Evolutionary conservation across 2,888 invertebrate genomes (phyloP).

Genomic region (Enoplolaimus lenunculus): DNA sequence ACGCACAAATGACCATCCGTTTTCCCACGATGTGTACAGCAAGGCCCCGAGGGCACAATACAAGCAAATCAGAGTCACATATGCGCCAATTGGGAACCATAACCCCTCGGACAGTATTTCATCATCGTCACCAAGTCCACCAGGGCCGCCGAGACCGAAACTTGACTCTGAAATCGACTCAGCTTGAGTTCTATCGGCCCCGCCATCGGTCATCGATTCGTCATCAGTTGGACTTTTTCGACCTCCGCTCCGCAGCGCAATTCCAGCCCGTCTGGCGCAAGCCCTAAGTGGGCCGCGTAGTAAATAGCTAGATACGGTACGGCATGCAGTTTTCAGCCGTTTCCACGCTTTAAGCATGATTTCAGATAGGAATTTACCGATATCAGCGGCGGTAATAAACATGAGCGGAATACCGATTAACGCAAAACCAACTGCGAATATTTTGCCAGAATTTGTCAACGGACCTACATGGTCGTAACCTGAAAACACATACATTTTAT

Average conservation of each 20-base stretch:
- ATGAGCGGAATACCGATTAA: constrained; percentile 40
- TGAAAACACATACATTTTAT: constrained; percentile 22
- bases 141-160: not conserved
- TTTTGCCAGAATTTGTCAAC: constrained; percentile 38
- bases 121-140: not conserved
- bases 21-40: constrained; percentile 39
- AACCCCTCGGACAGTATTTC: constrained; percentile 28
- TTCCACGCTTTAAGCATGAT: constrained; percentile 31
- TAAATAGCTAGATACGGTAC: not conserved
- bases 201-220: not conserved
- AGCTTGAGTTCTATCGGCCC: not conserved
- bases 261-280: not conserved
- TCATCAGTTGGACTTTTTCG: not conserved
- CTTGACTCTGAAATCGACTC: not conserved
- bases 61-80: constrained; percentile 37
- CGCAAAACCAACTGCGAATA: constrained; percentile 39
- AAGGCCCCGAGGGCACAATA: constrained; percentile 40
- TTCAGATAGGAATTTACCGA: constrained; percentile 40
- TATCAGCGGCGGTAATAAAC: constrained; percentile 34
- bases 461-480: constrained; percentile 41
- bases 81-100: constrained; percentile 41
- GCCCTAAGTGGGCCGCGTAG: not conserved
- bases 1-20: constrained; percentile 39
- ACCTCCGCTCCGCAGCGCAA: too few species aligned
- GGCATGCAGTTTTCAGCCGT: not conserved